Evolutionary conservation across 2,888 invertebrate species (phyloP).

Genomic region (Odontomyia ornata): DNA sequence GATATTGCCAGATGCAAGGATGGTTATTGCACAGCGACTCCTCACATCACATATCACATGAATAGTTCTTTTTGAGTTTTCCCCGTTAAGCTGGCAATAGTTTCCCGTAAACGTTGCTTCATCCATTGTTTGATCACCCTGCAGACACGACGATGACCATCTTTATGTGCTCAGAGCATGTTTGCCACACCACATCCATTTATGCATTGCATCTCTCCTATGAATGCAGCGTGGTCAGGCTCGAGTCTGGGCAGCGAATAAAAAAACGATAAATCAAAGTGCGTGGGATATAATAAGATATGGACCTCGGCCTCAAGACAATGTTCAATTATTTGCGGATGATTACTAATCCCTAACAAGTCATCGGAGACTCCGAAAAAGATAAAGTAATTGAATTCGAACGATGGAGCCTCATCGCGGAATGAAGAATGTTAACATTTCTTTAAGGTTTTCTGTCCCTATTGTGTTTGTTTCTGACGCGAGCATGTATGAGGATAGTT

Average conservation of each 20-base stretch:
- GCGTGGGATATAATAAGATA: slow-evolving; percentile 44
- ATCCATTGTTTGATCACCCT: slow-evolving; percentile 13
- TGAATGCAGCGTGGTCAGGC: not conserved
- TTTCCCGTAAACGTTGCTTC: not conserved
- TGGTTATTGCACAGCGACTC: not conserved
- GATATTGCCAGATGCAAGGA: not conserved
- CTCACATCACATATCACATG: not conserved
- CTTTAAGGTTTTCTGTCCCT: not conserved
- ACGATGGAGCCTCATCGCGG: slow-evolving; percentile 16
- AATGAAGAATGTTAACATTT: slow-evolving; percentile 23
- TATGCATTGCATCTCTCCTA: not conserved
- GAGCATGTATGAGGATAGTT: not conserved
- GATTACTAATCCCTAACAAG: slow-evolving; percentile 45
- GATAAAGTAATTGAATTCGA: slow-evolving; percentile 43
- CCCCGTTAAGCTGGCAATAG: too few relatives aligned
- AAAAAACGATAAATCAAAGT: slow-evolving; percentile 35
- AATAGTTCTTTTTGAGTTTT: not conserved
- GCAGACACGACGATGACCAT: not conserved
- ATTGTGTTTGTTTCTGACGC: not conserved
- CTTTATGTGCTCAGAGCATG: not conserved
- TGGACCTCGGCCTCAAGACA: slow-evolving; percentile 38
- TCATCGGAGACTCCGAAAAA: slow-evolving; percentile 41
- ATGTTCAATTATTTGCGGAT: slow-evolving; percentile 44
- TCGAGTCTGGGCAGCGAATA: not conserved
- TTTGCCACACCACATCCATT: not conserved